phyloP scores from a whole-genome alignment of 2,797 vertebrate species.

The Centropyge bicolor region DNA sequence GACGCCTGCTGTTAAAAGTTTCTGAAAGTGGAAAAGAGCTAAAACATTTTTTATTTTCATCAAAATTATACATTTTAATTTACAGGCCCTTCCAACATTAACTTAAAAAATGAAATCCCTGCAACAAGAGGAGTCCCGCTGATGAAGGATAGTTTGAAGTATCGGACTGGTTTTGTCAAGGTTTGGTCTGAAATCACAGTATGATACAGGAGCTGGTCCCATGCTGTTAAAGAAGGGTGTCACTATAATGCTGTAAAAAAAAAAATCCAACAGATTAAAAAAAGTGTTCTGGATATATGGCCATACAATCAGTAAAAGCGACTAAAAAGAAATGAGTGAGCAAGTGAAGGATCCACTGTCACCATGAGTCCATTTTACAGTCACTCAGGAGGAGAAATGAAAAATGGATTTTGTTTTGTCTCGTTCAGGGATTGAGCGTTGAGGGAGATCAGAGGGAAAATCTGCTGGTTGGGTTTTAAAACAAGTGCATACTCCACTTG shows the following conservation, averaged over 20 bases:
- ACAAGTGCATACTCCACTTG: slow-evolving; percentile 77
- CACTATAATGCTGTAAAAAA: slow-evolving; percentile 73
- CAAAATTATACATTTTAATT: slow-evolving; percentile 85
- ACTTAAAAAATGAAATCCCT: slow-evolving; percentile 80
- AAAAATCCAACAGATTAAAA: slow-evolving; percentile 30
- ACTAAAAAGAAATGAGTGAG: slow-evolving; percentile 62
- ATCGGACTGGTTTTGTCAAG: slow-evolving; percentile 21
- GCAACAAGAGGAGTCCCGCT: slow-evolving; percentile 54
- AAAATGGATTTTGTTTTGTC: slow-evolving; percentile 18
- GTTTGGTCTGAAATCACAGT: slow-evolving; percentile 66
- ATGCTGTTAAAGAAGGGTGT: slow-evolving; percentile 64
- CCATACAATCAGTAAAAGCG: slow-evolving; percentile 68
- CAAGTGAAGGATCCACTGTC: slow-evolving; percentile 37
- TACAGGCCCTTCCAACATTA: slow-evolving; percentile 80
- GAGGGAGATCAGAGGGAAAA: slow-evolving; percentile 18
- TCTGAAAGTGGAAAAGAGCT: slow-evolving; percentile 77
- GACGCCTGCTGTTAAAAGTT: slow-evolving; percentile 71
- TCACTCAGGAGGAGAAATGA: slow-evolving; percentile 36
- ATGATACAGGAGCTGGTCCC: slow-evolving; percentile 80
- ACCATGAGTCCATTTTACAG: slow-evolving; percentile 45
- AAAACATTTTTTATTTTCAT: slow-evolving; percentile 82
- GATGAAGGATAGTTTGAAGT: slow-evolving; percentile 41
- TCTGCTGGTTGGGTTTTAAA: slow-evolving; percentile 83
- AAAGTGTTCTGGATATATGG: slow-evolving; percentile 63
- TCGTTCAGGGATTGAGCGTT: slow-evolving; percentile 27